Evolutionary conservation across 2,797 vertebrate species (phyloP).

Genomic region (Betta splendens): DNA sequence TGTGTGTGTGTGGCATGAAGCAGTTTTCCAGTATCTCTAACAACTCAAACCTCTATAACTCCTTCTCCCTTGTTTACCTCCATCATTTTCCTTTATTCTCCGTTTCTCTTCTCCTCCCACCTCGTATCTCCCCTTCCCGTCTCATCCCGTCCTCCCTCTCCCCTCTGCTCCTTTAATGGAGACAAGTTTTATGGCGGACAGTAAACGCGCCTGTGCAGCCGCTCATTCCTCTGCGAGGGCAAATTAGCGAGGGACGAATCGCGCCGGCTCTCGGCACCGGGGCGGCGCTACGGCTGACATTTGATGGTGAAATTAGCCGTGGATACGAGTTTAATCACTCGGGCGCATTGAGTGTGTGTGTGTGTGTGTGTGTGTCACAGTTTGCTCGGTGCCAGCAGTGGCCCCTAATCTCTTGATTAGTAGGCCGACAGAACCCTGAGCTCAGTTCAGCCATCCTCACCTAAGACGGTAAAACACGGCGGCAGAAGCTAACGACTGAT

Average conservation of each 20-base stretch:
- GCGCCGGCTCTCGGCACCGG: slow-evolving; percentile 64
- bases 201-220: slow-evolving; percentile 75
- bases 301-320: slow-evolving; percentile 79
- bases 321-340: slow-evolving; percentile 75
- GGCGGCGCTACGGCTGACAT: slow-evolving; percentile 70
- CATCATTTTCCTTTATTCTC: not conserved
- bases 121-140: slow-evolving; percentile 29
- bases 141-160: slow-evolving; percentile 49
- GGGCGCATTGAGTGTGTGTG: slow-evolving; percentile 57
- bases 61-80: not conserved
- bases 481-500: slow-evolving; percentile 57
- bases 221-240: slow-evolving; percentile 70
- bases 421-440: slow-evolving; percentile 74
- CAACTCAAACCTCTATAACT: not conserved
- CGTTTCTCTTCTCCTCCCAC: slow-evolving; percentile 14
- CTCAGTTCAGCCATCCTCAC: slow-evolving; percentile 64
- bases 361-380: slow-evolving; percentile 42
- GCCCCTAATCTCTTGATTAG: slow-evolving; percentile 83
- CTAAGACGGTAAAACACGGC: slow-evolving; percentile 62
- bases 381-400: slow-evolving; percentile 72
- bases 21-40: slow-evolving; percentile 1
- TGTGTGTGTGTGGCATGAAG: too few relatives aligned
- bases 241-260: slow-evolving; percentile 77
- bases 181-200: slow-evolving; percentile 74
- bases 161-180: slow-evolving; percentile 65